A percentile compares a stretch with the other conserved stretches of the same genome.
phyloP scores from a whole-genome alignment of 2,113 vertebrate species.

The Epinephelus cyanopodus region DNA sequence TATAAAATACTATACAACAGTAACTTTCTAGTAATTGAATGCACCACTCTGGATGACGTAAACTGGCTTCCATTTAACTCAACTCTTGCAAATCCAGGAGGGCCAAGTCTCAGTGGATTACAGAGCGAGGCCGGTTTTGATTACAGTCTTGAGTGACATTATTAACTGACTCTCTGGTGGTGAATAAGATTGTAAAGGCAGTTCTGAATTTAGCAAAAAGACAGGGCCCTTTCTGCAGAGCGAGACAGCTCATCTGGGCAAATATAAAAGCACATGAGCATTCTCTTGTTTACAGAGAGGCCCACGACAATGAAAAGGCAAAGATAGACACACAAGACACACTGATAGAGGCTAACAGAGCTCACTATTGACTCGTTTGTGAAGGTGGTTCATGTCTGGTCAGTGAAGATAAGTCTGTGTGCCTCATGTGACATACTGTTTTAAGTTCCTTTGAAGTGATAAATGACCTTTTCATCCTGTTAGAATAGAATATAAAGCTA shows the following conservation, averaged over 20 bases:
- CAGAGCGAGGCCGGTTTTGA: slow-evolving; percentile 63
- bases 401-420: slow-evolving; percentile 23
- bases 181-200: slow-evolving; percentile 29
- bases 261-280: slow-evolving; percentile 6
- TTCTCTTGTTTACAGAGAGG: not conserved
- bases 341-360: slow-evolving; percentile 5
- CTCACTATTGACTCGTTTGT: slow-evolving; percentile 9
- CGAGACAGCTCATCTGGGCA: not conserved
- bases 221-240: not conserved
- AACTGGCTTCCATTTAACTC: slow-evolving; percentile 30
- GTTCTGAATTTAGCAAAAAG: slow-evolving; percentile 20
- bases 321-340: slow-evolving; percentile 6
- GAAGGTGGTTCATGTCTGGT: slow-evolving; percentile 22
- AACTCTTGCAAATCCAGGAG: slow-evolving; percentile 50
- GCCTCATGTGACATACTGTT: not conserved
- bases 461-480: not conserved
- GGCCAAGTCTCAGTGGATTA: slow-evolving; percentile 54
- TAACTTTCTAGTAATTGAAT: not conserved
- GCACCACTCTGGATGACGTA: not conserved
- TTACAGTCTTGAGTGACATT: slow-evolving; percentile 60
- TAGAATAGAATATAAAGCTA: not conserved
- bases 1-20: not conserved
- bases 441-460: not conserved
- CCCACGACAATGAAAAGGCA: not conserved
- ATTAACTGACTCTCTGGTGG: slow-evolving; percentile 49